Base-by-base conservation (phyloP, 2,113 vertebrate genomes). In the Scytalopus superciliaris region DNA sequence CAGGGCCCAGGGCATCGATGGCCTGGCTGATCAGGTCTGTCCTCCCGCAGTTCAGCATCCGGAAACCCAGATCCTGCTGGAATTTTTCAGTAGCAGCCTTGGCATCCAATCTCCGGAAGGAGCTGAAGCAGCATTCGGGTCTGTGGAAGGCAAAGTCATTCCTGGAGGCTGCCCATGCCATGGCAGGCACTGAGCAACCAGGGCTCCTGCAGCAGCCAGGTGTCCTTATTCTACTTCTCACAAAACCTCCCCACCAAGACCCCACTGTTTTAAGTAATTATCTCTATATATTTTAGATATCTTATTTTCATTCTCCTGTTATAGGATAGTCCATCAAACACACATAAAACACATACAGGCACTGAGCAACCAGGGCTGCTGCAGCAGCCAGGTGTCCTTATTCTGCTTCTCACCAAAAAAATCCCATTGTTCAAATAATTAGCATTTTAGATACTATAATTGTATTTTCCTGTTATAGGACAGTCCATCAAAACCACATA, bases 1-100 rank as follows among this genome's bases (percentile, higher is more conserved):
- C 99, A 0, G 98, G 98, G 30, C 99, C 99, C 95, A 99, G 97
- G 9, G 99, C 98, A 39, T 98, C 98, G 0, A 99, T 99, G 19
- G 99, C 99, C 95, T 99, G 99, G 93, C 97, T 98, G 93, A 99
- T 99, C 84, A 99, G 98, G 90, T 99, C 99, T 0, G 99, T 99
- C 95, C 99, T 98, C 27, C 99, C 99, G 0, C 99, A 99, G 98
- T 99, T 99, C 33, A 99, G 98, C 99, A 99, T 99, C 66, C 99
- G 98, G 78, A 99, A 99, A 25, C 99, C 99, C 95, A 99, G 97
- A 72, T 99, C 99, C 72, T 99, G 98, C 94, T 98, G 99, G 98
- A 99, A 99, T 96, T 98, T 99, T 68, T 99, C 99, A 7, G 99
- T 99, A 63, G 99, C 99, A 9, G 99, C 99, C 81, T 97, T 99